A percentile compares a stretch with the other conserved stretches of the same genome.
phyloP scores from a whole-genome alignment of 1,140 invertebrate species.

The Calliphora vicina region DNA sequence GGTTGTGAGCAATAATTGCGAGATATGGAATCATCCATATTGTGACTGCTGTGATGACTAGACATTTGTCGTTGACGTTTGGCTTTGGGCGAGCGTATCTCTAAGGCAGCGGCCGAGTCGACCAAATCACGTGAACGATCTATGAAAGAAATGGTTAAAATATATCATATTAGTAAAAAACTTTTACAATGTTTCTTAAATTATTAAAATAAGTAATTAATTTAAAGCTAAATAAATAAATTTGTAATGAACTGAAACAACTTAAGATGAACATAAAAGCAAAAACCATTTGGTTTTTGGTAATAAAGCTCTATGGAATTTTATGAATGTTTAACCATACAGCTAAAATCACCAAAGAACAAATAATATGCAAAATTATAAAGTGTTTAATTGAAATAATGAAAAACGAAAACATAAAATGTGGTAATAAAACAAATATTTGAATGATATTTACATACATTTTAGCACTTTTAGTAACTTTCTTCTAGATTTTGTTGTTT shows the following conservation, averaged over 20 bases:
- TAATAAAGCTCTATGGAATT: constrained; percentile 63
- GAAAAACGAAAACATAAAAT: constrained; percentile 42
- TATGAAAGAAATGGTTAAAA: constrained; percentile 26
- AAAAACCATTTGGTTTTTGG: constrained; percentile 64
- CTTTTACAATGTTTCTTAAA: not conserved
- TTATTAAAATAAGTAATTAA: constrained; percentile 3
- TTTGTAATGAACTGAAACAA: not conserved
- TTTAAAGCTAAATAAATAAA: constrained; percentile 12
- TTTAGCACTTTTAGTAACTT: not conserved
- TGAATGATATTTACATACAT: too few species aligned
- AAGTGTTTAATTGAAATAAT: constrained; percentile 42
- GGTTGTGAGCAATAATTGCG: constrained; percentile 61
- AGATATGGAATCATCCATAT: constrained; percentile 57
- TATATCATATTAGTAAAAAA: not conserved
- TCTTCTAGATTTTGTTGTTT: not conserved
- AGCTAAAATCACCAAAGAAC: constrained; percentile 64
- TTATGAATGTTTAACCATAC: constrained; percentile 51
- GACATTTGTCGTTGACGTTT: constrained; percentile 58
- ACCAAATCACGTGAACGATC: constrained; percentile 59
- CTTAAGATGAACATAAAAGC: constrained; percentile 45
- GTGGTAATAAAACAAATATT: too few species aligned
- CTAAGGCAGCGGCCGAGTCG: constrained; percentile 56
- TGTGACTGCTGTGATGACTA: constrained; percentile 46
- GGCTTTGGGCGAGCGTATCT: constrained; percentile 54
- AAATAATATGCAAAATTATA: constrained; percentile 59